Base-by-base conservation (phyloP, 2,113 vertebrate species). In the Apodemus speciosus region DNA sequence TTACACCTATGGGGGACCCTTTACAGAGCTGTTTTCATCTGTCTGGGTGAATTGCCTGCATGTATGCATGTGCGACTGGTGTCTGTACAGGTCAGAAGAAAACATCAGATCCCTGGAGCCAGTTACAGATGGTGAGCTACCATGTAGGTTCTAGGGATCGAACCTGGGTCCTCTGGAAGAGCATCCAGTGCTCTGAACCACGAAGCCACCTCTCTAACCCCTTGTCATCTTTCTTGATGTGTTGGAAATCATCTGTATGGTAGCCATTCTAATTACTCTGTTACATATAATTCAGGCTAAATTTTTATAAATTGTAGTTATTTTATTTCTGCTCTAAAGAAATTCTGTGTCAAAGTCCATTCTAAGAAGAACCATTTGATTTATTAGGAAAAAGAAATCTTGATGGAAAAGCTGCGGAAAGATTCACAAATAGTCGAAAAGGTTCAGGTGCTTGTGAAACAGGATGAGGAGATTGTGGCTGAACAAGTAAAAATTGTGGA, bases 381-480 rank as follows among this genome's bases (percentile, higher is more conserved):
- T 72, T 38, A 62, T 43, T 77, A 97, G 98, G 97, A 98, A 90
- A 96, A 81, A 90, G 96, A 98, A 95, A 85, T 72, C 15, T 69
- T 88, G 21, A 83, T 96, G 81, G 95, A 97, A 94, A 98, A 97
- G 56, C 91, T 98, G 43, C 94, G 91, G 77, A 97, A 93, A 92
- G 97, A 97, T 49, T 97, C 97, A 4, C n/a, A 90, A 86, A 92
- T 97, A 23, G 96, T 97, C 53, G 96, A 98, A 77, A 96, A 97
- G 66, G 97, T 98, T 38, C 95, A 97, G 92, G 77, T 88, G 3
- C 95, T 98, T 58, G 95, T 97, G 84, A 97, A 98, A 84, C 80
- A 97, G 56, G 98, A 98, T 62, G 98, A 98, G 95, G 97, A 96
- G 38, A 90, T 96, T 38, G 90, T 97, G 94, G 56, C n/a, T 14